Conservation (phyloP, 1,140 invertebrate species). For the Zaprionus gabonicus region DNA sequence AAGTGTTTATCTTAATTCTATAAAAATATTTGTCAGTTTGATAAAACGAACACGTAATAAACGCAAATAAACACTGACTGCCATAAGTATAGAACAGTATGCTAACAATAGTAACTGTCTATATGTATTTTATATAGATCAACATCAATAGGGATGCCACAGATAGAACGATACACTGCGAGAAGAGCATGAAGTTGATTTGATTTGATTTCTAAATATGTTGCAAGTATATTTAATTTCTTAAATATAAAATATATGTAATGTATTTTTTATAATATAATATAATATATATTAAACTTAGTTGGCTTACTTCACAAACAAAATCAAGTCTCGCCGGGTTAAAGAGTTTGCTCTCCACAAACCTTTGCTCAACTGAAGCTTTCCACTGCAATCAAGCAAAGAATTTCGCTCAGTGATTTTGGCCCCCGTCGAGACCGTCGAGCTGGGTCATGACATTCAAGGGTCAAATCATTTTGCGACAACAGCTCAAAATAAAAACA, state of each 20-base stretch:
- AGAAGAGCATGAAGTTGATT: not conserved
- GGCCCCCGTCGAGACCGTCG: not conserved
- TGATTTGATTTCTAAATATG: not conserved
- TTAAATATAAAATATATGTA: not conserved
- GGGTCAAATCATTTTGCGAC: constrained; percentile 54
- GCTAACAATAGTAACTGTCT: constrained; percentile 8
- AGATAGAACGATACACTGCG: not conserved
- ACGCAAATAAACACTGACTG: constrained; percentile 31
- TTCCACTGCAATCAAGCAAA: not conserved
- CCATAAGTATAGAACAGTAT: constrained; percentile 1
- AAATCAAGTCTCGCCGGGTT: too few relatives aligned
- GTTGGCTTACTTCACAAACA: too few relatives aligned
- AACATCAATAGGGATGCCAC: constrained; percentile 2
- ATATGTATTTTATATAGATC: constrained; percentile 1
- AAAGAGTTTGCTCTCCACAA: not conserved
- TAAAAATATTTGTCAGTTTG: constrained; percentile 59
- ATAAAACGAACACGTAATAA: constrained; percentile 48
- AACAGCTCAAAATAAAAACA: constrained; percentile 36
- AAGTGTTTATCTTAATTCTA: constrained; percentile 73
- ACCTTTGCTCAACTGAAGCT: not conserved
- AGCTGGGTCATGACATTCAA: constrained; percentile 55
- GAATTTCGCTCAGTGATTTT: constrained; percentile 6
- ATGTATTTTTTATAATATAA: not conserved
- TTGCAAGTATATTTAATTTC: not conserved
- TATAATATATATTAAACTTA: not conserved